phyloP scores from a whole-genome alignment of 2,797 vertebrate species.

The Emydoidea blandingii region DNA sequence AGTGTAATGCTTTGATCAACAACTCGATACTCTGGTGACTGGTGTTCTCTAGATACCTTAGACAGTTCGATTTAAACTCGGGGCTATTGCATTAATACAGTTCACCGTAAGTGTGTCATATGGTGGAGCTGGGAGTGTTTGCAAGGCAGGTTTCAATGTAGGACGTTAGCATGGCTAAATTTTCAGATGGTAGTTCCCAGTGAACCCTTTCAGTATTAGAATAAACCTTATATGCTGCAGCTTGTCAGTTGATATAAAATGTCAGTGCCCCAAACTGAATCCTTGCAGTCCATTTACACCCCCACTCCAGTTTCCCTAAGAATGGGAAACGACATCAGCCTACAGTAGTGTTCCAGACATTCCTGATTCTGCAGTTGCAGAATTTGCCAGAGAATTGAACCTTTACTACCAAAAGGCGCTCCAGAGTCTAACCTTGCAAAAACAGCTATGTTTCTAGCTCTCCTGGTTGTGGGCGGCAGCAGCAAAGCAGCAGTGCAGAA shows the following conservation, averaged over 20 bases:
- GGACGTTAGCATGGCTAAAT: accelerated
- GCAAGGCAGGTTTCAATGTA: background rate
- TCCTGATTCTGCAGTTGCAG: background rate
- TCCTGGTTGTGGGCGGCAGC: background rate
- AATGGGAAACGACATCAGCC: background rate
- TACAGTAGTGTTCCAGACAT: background rate
- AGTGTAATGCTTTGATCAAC: slow-evolving; percentile 56
- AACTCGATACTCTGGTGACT: slow-evolving; percentile 34
- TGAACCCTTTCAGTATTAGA: accelerated
- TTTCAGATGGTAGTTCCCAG: background rate
- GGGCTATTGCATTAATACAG: slow-evolving; percentile 29
- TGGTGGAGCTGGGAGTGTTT: background rate
- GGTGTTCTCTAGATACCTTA: background rate
- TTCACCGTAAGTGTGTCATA: background rate
- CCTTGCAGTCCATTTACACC: background rate
- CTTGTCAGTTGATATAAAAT: background rate
- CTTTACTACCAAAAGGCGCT: background rate
- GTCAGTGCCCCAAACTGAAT: background rate
- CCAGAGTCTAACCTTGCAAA: background rate
- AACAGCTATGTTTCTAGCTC: background rate
- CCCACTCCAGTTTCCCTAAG: background rate
- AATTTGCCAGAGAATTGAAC: background rate
- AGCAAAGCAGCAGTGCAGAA: background rate
- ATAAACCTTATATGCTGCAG: background rate
- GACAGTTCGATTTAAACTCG: background rate